A percentile compares a stretch with the other conserved stretches of the same genome.
Evolutionary conservation across 2,888 invertebrate species (phyloP).

Genomic region (Tetragonisca angustula): DNA sequence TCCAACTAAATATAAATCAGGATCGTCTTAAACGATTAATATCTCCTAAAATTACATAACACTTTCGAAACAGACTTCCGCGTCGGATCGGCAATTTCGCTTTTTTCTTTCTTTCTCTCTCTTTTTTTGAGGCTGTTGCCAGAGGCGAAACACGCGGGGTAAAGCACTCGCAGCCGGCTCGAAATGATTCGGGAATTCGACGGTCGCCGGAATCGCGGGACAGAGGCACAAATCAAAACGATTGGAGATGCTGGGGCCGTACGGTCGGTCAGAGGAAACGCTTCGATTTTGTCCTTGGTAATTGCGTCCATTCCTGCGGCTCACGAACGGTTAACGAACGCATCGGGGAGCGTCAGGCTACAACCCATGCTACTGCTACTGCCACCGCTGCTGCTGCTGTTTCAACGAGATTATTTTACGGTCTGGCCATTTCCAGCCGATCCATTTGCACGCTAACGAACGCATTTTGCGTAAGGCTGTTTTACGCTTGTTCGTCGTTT

Average conservation of each 20-base stretch:
- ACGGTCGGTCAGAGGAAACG: background rate
- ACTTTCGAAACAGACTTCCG: too few species aligned
- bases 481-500: constrained; percentile 15
- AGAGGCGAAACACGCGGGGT: too few species aligned
- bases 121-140: too few species aligned
- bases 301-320: constrained; percentile 40
- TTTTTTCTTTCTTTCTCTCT: too few species aligned
- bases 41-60: too few species aligned
- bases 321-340: constrained; percentile 35
- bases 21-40: too few species aligned
- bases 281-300: constrained; percentile 51
- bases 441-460: constrained; percentile 46
- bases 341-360: background rate
- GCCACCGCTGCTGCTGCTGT: background rate
- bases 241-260: background rate
- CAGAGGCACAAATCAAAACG: constrained; percentile 26
- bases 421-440: constrained; percentile 35
- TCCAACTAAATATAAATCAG: too few species aligned
- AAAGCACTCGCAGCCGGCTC: too few species aligned
- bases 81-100: too few species aligned
- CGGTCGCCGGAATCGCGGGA: too few species aligned
- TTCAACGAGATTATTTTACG: constrained; percentile 46
- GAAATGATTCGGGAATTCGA: background rate
- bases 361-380: background rate
- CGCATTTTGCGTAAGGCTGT: constrained; percentile 47